phyloP scores from a whole-genome alignment of 2,888 invertebrate species.

The Harmothoe impar region DNA sequence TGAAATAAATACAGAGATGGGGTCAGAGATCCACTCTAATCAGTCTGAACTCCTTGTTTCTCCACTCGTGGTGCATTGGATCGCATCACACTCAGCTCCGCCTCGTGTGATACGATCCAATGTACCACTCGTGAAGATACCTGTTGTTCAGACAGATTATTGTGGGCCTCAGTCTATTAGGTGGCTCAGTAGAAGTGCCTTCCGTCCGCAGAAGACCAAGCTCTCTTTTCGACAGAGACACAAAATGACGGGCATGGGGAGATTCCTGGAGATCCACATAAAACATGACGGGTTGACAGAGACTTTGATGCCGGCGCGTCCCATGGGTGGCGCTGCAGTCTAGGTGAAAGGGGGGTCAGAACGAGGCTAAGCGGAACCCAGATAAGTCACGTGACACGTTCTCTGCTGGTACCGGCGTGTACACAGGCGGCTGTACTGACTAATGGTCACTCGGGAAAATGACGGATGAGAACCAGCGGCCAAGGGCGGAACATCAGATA shows the following conservation, averaged over 20 bases:
- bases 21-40: too few relatives aligned
- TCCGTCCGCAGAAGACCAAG: too few relatives aligned
- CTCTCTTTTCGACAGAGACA: neutral
- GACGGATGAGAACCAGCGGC: neutral
- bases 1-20: too few relatives aligned
- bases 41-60: too few relatives aligned
- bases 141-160: too few relatives aligned
- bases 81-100: too few relatives aligned
- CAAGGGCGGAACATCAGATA: too few relatives aligned
- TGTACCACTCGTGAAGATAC: too few relatives aligned
- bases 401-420: neutral
- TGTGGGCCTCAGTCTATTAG: too few relatives aligned
- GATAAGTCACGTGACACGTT: slow-evolving; percentile 37
- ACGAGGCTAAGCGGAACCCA: slow-evolving; percentile 49
- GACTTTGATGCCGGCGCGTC: slow-evolving; percentile 45
- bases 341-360: slow-evolving; percentile 11
- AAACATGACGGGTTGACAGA: slow-evolving; percentile 42
- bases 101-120: too few relatives aligned
- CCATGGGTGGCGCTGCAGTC: slow-evolving; percentile 20
- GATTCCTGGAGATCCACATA: neutral
- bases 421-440: neutral
- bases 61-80: too few relatives aligned
- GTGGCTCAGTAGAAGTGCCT: too few relatives aligned
- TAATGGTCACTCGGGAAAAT: neutral
- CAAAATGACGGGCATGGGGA: neutral